These are phyloP conservation scores for Drosophila baimaii DNA, from an alignment of 1,140 invertebrate species.

Conservation along the genomic window DNA sequence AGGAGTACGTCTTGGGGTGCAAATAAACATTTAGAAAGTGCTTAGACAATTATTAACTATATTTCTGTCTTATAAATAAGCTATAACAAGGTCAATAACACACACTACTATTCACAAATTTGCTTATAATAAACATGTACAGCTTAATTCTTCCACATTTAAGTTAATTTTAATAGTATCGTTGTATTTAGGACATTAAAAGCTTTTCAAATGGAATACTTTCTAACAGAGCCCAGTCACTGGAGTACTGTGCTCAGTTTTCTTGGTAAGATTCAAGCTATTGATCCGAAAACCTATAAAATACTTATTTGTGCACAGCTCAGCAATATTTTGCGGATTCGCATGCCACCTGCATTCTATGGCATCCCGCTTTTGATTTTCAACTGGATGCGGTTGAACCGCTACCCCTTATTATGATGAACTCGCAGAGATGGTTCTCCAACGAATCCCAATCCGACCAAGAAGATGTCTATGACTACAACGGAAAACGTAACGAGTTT, in stretches of 20 bases:
- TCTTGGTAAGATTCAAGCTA: constrained; percentile 50
- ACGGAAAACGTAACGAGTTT: constrained; percentile 33
- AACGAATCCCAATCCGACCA: constrained; percentile 1
- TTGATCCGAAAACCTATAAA: not conserved
- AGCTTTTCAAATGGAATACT: constrained; percentile 1
- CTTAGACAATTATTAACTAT: not conserved
- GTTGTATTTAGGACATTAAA: no score
- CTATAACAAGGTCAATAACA: no score
- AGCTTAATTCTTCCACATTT: no score
- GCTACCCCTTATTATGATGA: constrained; percentile 46
- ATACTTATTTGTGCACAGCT: constrained; percentile 29
- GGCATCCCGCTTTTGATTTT: constrained; percentile 58
- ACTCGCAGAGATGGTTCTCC: constrained; percentile 28
- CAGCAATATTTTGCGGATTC: constrained; percentile 58
- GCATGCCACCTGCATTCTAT: constrained; percentile 66
- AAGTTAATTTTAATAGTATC: no score
- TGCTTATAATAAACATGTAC: no score
- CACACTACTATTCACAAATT: no score
- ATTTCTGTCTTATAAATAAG: not conserved
- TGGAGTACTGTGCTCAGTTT: constrained; percentile 67
- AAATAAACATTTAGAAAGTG: not conserved
- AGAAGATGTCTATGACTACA: constrained; percentile 51
- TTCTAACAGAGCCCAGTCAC: constrained; percentile 32
- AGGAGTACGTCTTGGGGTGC: not conserved
- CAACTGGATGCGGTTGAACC: constrained; percentile 17